A percentile compares a stretch with the other conserved stretches of the same genome.
Evolutionary conservation across 2,797 vertebrate species (phyloP).

Genomic region (Petrocephalus sullivani): DNA sequence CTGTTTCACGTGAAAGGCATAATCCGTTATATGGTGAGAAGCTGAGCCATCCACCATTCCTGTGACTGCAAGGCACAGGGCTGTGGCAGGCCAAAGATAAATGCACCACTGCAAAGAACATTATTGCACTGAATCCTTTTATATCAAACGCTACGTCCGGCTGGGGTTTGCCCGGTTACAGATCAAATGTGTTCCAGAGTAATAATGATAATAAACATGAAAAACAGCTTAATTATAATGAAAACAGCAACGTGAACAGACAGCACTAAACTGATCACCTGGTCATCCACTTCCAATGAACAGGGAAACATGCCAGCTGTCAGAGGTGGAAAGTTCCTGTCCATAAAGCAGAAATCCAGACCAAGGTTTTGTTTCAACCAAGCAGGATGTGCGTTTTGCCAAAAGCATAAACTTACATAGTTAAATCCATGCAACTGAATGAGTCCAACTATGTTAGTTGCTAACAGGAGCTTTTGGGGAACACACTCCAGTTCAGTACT

Average conservation of each 20-base stretch:
- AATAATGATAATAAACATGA: neutral
- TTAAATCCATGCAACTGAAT: too few relatives aligned
- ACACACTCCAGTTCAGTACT: too few relatives aligned
- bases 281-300: neutral
- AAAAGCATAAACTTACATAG: too few relatives aligned
- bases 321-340: too few relatives aligned
- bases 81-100: conserved; percentile 41
- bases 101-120: conserved; percentile 36
- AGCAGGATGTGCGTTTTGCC: too few relatives aligned
- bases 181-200: neutral
- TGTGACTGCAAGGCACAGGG: conserved; percentile 34
- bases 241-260: conserved; percentile 15
- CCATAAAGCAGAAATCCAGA: too few relatives aligned
- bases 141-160: conserved; percentile 21
- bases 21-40: conserved; percentile 53
- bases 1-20: conserved; percentile 24
- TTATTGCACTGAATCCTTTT: conserved; percentile 40
- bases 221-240: neutral
- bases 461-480: too few relatives aligned
- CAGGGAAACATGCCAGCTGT: neutral
- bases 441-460: too few relatives aligned
- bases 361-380: too few relatives aligned
- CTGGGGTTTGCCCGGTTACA: neutral
- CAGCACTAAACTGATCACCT: neutral
- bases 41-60: conserved; percentile 36